Base-by-base conservation (phyloP, 2,888 invertebrate species). In the Xiphydria camelus region DNA sequence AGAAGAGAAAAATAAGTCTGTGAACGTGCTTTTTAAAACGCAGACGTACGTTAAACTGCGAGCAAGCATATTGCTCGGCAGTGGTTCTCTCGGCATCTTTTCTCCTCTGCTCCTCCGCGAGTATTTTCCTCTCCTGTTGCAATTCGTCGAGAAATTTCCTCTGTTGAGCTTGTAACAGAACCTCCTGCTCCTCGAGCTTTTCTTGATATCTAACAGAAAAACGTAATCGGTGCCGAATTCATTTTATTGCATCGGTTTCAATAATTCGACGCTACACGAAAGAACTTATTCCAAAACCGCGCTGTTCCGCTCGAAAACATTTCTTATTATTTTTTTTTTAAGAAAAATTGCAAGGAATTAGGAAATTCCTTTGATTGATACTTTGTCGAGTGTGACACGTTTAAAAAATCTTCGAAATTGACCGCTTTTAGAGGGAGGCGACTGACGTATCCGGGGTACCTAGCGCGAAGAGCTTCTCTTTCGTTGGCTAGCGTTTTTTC, bases 401-500 rank as follows among this genome's bases (percentile, higher is more conserved):
- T 19, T 35, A 19, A 5, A 4, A 4, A 3, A 7, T 5, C 9
- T 4, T 35, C 9, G 7, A 14, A 31, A 18, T 7, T 5, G 33
- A 4, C 7, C 7, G 9, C 7, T 3, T 20, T 17, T 33, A 15
- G 12, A 46, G 26, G 3, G 6, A 5, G 31, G 23, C 34, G 22
- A 9, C 34, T 45, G 61, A n/a, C n/a, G n/a, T 12, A 9, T 5
- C 20, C 10, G 17, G 22, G 15, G 32, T 20, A 81, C 80, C 84
- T 78, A 56, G 80, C 78, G 36, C 82, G 76, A 33, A 85, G 77
- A 5, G 82, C 77, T 44, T 81, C 81, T 33, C 84, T 78, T 64
- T 87, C 86, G 49, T 82, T 82, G 14, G 80, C 77, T 23, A 86
- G 73, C 7, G 82, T 80, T 41, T 81, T 78, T 61, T 87, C 86